phyloP scores from a whole-genome alignment of 2,888 invertebrate genomes.

The Drosophila sordidula region DNA sequence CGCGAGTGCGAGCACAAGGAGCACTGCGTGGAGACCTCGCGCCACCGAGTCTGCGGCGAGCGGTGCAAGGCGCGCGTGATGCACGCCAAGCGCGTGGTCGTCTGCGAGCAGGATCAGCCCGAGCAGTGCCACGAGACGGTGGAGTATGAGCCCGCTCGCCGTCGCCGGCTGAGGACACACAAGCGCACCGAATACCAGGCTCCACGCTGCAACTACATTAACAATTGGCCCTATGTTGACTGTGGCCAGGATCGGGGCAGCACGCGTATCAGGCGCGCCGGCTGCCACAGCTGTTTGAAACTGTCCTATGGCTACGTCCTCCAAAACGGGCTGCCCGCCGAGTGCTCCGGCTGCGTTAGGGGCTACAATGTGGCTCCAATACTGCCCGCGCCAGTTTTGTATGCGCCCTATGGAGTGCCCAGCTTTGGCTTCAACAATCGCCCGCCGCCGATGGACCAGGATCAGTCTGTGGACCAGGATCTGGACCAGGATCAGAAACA shows the following conservation, averaged over 20 bases:
- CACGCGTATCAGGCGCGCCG: constrained; percentile 20
- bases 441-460: not conserved
- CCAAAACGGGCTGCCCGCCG: constrained; percentile 58
- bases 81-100: constrained; percentile 67
- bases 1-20: constrained; percentile 60
- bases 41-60: constrained; percentile 78
- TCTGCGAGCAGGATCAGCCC: constrained; percentile 58
- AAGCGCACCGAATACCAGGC: not conserved
- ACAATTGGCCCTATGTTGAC: constrained; percentile 68
- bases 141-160: constrained; percentile 68
- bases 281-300: constrained; percentile 59
- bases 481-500: not conserved
- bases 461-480: not conserved
- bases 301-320: constrained; percentile 63
- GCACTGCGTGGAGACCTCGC: constrained; percentile 68
- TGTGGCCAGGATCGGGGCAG: constrained; percentile 24
- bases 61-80: constrained; percentile 81
- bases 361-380: constrained; percentile 23
- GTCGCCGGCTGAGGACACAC: constrained; percentile 17
- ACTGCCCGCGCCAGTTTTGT: constrained; percentile 37
- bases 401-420: constrained; percentile 18
- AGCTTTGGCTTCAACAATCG: constrained; percentile 25
- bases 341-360: constrained; percentile 58
- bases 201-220: constrained; percentile 39
- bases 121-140: constrained; percentile 64